Conservation (phyloP, 2,888 invertebrate genomes). For the Nasonia oneida region DNA sequence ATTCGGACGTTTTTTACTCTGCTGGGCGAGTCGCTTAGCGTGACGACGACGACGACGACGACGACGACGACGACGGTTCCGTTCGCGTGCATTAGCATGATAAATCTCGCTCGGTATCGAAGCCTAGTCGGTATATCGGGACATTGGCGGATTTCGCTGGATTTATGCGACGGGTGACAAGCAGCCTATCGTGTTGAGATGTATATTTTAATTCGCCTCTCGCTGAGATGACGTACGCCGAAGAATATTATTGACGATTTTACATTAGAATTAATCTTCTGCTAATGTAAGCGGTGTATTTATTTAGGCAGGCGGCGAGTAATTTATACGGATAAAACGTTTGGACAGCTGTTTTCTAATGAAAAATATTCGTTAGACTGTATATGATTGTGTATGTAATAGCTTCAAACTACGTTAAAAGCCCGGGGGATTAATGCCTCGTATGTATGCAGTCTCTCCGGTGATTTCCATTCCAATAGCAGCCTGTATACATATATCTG, state of each 20-base stretch:
- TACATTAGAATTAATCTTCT: too few species aligned
- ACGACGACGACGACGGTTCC: not conserved
- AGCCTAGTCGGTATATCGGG: not conserved
- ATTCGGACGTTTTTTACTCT: slow-evolving; percentile 37
- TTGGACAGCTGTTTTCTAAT: not conserved
- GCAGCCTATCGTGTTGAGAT: not conserved
- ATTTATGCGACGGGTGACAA: slow-evolving; percentile 11
- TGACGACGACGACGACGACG: not conserved
- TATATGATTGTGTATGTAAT: not conserved
- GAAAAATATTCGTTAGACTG: not conserved
- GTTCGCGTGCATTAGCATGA: slow-evolving; percentile 13
- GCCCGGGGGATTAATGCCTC: not conserved
- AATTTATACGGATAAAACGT: not conserved
- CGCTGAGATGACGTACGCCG: not conserved
- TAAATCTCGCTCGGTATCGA: slow-evolving; percentile 20
- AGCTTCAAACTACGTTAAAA: not conserved
- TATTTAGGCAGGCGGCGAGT: too few species aligned
- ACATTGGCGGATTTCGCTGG: not conserved
- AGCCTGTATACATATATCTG: not conserved
- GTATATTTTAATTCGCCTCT: not conserved
- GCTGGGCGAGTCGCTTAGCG: not conserved
- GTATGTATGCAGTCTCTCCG: not conserved
- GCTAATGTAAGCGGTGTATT: too few species aligned
- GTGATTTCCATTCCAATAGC: not conserved
- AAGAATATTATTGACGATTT: not conserved